Evolutionary conservation across 1,140 invertebrate species (phyloP).

Genomic region (Zaprionus capensis): DNA sequence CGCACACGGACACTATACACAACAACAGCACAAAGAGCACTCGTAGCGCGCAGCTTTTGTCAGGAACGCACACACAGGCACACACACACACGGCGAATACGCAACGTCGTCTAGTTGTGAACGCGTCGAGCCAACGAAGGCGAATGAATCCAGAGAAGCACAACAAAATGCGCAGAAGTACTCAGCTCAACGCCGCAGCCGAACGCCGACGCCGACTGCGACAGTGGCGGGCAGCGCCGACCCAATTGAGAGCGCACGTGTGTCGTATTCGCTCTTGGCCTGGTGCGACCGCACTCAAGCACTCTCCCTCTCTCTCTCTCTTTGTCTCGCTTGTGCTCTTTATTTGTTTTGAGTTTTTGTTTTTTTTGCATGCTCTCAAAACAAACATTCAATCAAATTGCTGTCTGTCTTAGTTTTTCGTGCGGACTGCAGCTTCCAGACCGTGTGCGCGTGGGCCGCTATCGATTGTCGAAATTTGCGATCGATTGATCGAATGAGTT

Average conservation of each 20-base stretch:
- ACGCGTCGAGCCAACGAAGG: slow-evolving; percentile 61
- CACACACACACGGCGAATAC: slow-evolving; percentile 52
- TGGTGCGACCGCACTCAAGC: background rate
- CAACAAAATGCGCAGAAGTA: slow-evolving; percentile 61
- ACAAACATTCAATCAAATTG: slow-evolving; percentile 69
- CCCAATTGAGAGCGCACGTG: slow-evolving; percentile 14
- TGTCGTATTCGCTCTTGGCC: slow-evolving; percentile 11
- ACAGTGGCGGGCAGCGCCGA: background rate
- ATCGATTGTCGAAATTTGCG: slow-evolving; percentile 48
- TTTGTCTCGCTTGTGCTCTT: background rate
- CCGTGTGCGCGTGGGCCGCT: slow-evolving; percentile 56
- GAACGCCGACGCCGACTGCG: slow-evolving; percentile 11
- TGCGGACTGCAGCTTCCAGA: slow-evolving; percentile 20
- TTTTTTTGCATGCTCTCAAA: slow-evolving; percentile 47
- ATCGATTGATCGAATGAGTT: slow-evolving; percentile 25
- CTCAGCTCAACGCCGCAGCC: slow-evolving; percentile 28
- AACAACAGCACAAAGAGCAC: slow-evolving; percentile 27
- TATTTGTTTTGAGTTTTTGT: slow-evolving; percentile 1
- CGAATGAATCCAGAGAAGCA: slow-evolving; percentile 54
- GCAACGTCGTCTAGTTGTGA: slow-evolving; percentile 61
- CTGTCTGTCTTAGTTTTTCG: slow-evolving; percentile 32
- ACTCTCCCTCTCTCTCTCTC: background rate
- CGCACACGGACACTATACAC: slow-evolving; percentile 30
- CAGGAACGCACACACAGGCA: slow-evolving; percentile 2
- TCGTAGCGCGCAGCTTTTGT: slow-evolving; percentile 41